A percentile compares a stretch with the other conserved stretches of the same genome.
Conservation (phyloP, 2,888 invertebrate genomes). For the Ommatoiulus sabulosus region DNA sequence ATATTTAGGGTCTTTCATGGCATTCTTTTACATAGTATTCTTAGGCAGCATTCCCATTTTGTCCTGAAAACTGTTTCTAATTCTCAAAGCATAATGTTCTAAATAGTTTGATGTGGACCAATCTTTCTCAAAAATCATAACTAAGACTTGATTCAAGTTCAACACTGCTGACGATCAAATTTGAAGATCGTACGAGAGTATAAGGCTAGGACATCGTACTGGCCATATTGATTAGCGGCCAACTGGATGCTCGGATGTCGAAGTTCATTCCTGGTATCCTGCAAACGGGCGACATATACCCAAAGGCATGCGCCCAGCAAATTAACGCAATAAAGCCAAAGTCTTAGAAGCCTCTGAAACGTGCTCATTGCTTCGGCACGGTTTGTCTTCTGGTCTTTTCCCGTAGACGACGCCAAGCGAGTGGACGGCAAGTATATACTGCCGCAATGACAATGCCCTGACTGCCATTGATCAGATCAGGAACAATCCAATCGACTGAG, state of each 20-base stretch:
- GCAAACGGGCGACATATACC: background rate
- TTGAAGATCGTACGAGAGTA: background rate
- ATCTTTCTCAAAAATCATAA: background rate
- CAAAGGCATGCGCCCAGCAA: background rate
- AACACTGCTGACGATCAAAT: background rate
- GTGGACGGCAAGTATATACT: conserved; percentile 68
- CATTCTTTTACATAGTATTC: too few species aligned
- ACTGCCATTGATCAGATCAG: conserved; percentile 85
- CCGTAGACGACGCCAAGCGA: conserved; percentile 38
- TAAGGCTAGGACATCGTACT: background rate
- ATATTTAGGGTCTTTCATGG: too few species aligned
- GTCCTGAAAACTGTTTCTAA: too few species aligned
- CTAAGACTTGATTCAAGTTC: background rate
- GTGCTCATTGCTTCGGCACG: conserved; percentile 15
- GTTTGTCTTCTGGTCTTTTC: background rate
- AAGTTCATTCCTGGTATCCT: background rate
- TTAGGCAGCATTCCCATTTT: too few species aligned
- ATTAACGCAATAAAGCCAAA: background rate
- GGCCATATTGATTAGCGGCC: background rate
- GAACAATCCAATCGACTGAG: conserved; percentile 83
- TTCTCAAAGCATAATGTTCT: too few species aligned
- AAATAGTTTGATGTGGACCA: background rate
- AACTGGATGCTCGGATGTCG: too few species aligned
- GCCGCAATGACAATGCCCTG: conserved; percentile 91
- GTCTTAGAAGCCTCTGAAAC: background rate